Percentiles rank a stretch among this genome's conserved stretches.
Evolutionary conservation across 2,113 vertebrate genomes (phyloP).

Genomic region (Pelobates fuscus): DNA sequence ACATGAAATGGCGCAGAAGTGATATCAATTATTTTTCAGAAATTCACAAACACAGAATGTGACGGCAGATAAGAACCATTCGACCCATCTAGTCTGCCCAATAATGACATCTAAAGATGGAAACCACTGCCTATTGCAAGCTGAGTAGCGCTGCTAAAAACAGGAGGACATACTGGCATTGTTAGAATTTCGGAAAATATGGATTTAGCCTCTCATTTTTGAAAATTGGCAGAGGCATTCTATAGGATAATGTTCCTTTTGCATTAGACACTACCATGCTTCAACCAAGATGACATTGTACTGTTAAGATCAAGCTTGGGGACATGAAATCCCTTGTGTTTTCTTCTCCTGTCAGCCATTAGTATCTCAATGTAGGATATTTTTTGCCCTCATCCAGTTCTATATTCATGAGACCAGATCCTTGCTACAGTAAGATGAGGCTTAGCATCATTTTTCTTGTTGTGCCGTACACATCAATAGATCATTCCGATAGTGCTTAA

Average conservation of each 20-base stretch:
- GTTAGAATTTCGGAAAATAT: too few relatives aligned
- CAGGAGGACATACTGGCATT: slow-evolving; percentile 10
- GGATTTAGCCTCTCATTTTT: slow-evolving; percentile 60
- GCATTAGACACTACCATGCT: slow-evolving; percentile 68
- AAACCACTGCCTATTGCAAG: too few relatives aligned
- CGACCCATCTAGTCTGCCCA: too few relatives aligned
- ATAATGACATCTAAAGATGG: too few relatives aligned
- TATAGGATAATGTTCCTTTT: slow-evolving; percentile 72
- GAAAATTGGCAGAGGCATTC: slow-evolving; percentile 66
- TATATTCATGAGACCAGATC: slow-evolving; percentile 74
- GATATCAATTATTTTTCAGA: too few relatives aligned
- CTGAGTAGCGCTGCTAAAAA: too few relatives aligned
- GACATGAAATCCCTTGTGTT: slow-evolving; percentile 69
- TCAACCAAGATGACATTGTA: slow-evolving; percentile 71
- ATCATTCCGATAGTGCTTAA: slow-evolving; percentile 82
- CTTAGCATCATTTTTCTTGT: slow-evolving; percentile 65
- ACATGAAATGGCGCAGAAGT: too few relatives aligned
- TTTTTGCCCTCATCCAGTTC: slow-evolving; percentile 58
- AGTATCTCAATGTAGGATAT: slow-evolving; percentile 64
- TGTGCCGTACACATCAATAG: slow-evolving; percentile 78
- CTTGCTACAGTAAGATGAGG: slow-evolving; percentile 81
- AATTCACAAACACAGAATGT: too few relatives aligned
- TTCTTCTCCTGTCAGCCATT: slow-evolving; percentile 72
- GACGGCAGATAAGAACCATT: too few relatives aligned
- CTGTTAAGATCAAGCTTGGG: slow-evolving; percentile 59